phyloP scores from a whole-genome alignment of 2,113 vertebrate species.

The Tamias sibiricus region DNA sequence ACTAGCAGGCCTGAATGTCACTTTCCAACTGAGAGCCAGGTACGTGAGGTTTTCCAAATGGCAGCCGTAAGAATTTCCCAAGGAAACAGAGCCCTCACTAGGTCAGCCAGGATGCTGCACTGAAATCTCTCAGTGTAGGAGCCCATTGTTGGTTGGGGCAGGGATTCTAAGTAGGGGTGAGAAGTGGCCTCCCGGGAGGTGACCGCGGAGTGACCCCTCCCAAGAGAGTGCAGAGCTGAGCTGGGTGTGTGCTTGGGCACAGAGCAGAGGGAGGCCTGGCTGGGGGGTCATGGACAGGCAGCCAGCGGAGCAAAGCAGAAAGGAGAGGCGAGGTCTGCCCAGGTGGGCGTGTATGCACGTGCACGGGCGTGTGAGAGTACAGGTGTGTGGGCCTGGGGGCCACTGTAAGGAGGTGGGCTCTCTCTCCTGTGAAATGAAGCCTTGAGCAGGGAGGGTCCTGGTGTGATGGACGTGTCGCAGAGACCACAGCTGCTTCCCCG shows the following conservation, averaged over 20 bases:
- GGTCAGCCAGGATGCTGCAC: background rate
- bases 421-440: background rate
- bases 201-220: background rate
- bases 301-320: background rate
- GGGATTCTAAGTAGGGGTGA: background rate
- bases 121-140: too few relatives aligned
- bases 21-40: background rate
- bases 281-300: background rate
- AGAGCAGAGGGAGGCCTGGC: background rate
- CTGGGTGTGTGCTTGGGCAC: background rate
- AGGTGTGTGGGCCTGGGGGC: background rate
- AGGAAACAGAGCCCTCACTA: rapidly evolving
- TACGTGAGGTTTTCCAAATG: rapidly evolving
- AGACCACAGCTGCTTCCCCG: background rate
- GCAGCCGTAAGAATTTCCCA: background rate
- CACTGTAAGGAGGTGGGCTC: background rate
- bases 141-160: background rate
- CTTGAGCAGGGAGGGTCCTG: background rate
- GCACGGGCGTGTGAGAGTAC: too few relatives aligned
- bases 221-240: background rate
- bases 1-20: background rate
- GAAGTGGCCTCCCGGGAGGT: background rate
- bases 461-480: too few relatives aligned
- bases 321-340: background rate
- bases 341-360: too few relatives aligned